Evolutionary conservation across 30 jellyfish, hydroid and myxozoan genomes (phyloP).

Genomic region (Aurelia sp.): DNA sequence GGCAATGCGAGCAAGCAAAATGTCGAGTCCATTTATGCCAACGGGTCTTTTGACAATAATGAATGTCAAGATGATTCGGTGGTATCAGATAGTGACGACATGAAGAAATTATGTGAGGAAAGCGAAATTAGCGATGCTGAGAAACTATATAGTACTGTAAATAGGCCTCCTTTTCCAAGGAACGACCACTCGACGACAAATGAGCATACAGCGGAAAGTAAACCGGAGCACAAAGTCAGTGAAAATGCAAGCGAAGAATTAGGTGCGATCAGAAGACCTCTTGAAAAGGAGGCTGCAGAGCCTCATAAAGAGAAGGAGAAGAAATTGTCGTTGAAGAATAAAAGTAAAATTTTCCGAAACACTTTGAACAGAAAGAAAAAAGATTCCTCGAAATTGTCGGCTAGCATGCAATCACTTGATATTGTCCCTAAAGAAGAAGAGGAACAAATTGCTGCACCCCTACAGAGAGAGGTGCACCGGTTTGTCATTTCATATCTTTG

Average conservation of each 20-base stretch:
- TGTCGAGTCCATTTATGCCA: too few relatives aligned
- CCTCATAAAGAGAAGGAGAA: conserved; percentile 35
- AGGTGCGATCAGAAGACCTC: neutral
- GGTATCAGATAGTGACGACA: too few relatives aligned
- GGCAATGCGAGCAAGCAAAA: too few relatives aligned
- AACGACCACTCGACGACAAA: too few relatives aligned
- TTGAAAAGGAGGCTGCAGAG: neutral
- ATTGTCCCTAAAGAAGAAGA: conserved; percentile 39
- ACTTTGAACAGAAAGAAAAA: conserved; percentile 47
- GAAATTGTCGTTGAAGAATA: conserved; percentile 25
- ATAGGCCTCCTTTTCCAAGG: too few relatives aligned
- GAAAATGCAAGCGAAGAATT: neutral
- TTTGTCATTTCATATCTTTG: conserved; percentile 77
- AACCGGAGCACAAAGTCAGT: neutral
- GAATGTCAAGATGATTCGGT: too few relatives aligned
- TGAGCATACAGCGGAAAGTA: too few relatives aligned
- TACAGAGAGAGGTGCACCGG: conserved; percentile 28
- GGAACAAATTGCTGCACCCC: conserved; percentile 16
- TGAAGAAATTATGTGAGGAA: too few relatives aligned
- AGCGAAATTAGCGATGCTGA: too few relatives aligned
- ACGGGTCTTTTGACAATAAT: too few relatives aligned
- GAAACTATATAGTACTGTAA: too few relatives aligned
- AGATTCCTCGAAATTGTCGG: conserved; percentile 42
- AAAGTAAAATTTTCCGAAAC: conserved; percentile 45
- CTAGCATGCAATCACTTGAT: conserved; percentile 42